Evolutionary conservation across 2,113 vertebrate genomes (phyloP), one percentile per base, ranked within the genome.

Genomic region (Chlamydotis undulata): DNA sequence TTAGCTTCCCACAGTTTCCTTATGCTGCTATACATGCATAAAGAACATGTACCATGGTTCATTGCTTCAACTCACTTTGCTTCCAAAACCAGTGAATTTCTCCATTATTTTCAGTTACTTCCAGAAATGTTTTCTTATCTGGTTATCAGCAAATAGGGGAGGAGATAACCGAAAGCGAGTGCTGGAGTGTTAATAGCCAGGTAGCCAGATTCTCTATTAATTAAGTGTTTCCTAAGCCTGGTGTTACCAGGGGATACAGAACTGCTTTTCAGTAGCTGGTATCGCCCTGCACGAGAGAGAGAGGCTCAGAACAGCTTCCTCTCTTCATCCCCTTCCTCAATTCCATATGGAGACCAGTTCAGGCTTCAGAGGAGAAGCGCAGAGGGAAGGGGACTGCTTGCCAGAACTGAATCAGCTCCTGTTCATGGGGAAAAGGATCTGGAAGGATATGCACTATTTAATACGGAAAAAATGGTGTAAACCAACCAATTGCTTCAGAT

Each of bases 1-100:
- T 97, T 97, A 96, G 94, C 96, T 96, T 96, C 97, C 97, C 92
- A 96, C 94, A 93, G 95, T 91, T 96, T 95, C 96, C 95, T 97
- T 96, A 93, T 96, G 95, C 91, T 96, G 87, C 87, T 87, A 81
- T 88, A 97, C 75, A 53, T 61, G 91, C 67, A 95, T 75, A 45
- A 91, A 89, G 94, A 91, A 84, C 78, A 78, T 24, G 33, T 65
- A 74, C 91, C 80, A 77, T 10, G 2, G 78, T 83, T 93, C 83
- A 35, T 10, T 87, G 83, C 89, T 96, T 65, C 31, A 87, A 68
- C 55, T 87, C 67, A 79, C 81, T 91, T 79, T 78, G 52, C 92
- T 89, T 63, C 67, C 63, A 39, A 85, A 92, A 95, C 55, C 83
- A 74, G 35, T 63, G 65, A 70, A 50, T 92, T 84, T 47, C 76